Evolutionary conservation across 2,888 invertebrate genomes (phyloP), one percentile per base, ranked within the genome.

Genomic region (Spisula solida): DNA sequence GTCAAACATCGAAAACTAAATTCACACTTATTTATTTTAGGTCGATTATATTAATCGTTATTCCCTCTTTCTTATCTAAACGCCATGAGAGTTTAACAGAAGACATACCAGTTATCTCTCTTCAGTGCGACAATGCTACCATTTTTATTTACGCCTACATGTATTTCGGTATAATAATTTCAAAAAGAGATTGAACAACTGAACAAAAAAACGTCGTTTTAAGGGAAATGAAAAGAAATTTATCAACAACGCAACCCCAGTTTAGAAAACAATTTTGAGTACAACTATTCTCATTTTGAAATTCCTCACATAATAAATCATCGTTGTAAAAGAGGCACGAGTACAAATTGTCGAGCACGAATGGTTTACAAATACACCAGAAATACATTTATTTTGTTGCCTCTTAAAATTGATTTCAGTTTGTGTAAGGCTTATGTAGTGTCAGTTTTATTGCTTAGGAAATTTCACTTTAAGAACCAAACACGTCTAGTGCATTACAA

Each of bases 361-460:
- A 34, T 31, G 31, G 31, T 75, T 75, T 16, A 31, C 75, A 34
- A 34, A 75, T 31, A 34, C 25, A 31, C 75, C 16, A 31, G 75
- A 75, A 34, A 75, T 31, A 75, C 5, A 25, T 75, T 31, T 25
- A 34, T 75, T 75, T 75, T 34, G 34, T 16, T 75, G 75, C 34
- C 75, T 75, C 25, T 75, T 75, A 34, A 56, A 66, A 75, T 75
- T 75, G 34, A 75, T 75, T 75, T 34, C 14, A 31, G 75, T 34
- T 16, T 34, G 75, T 18, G 75, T 34, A 75, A 34, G 16, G 6
- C 75, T 75, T 31, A 75, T 34, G 31, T 75, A 31, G 18, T 18
- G 75, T 31, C 75, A 34, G 18, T 75, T 75, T 75, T 75, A 75
- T 75, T 75, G 18, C 5, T 31, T 75, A 31, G 18, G 75, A 75